Percentiles rank a stretch among this genome's conserved stretches.
These are phyloP conservation scores for Aramus guarauna DNA, from an alignment of 2,113 vertebrate species.

Conservation along the genomic window DNA sequence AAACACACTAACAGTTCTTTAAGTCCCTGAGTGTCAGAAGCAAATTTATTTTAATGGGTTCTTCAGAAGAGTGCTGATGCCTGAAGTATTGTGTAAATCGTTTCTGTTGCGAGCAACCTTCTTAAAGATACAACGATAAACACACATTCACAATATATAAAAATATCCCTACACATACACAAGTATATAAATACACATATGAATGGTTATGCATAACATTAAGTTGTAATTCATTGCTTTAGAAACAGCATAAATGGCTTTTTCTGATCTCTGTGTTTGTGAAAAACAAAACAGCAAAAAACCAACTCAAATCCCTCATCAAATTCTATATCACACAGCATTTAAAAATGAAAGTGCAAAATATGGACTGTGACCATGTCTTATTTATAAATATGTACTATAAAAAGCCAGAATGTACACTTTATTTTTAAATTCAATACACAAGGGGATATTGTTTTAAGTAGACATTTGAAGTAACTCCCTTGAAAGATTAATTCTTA, in stretches of 20 bases:
- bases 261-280: slow-evolving; percentile 62
- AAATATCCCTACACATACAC: not conserved
- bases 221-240: slow-evolving; percentile 52
- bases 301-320: not conserved
- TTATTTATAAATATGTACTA: slow-evolving; percentile 65
- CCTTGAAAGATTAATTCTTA: slow-evolving; percentile 59
- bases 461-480: slow-evolving; percentile 23
- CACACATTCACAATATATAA: not conserved
- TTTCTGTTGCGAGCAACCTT: not conserved
- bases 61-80: not conserved
- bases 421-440: slow-evolving; percentile 53
- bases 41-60: not conserved
- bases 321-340: slow-evolving; percentile 25
- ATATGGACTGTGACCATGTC: slow-evolving; percentile 51
- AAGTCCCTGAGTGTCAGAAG: not conserved
- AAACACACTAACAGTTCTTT: not conserved
- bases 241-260: slow-evolving; percentile 51
- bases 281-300: not conserved
- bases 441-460: slow-evolving; percentile 69
- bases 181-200: not conserved
- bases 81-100: not conserved
- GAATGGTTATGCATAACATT: slow-evolving; percentile 20
- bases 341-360: slow-evolving; percentile 42
- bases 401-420: slow-evolving; percentile 18
- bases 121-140: not conserved